Base-by-base conservation (phyloP, 2,888 invertebrate genomes). In the Tineola bisselliella region DNA sequence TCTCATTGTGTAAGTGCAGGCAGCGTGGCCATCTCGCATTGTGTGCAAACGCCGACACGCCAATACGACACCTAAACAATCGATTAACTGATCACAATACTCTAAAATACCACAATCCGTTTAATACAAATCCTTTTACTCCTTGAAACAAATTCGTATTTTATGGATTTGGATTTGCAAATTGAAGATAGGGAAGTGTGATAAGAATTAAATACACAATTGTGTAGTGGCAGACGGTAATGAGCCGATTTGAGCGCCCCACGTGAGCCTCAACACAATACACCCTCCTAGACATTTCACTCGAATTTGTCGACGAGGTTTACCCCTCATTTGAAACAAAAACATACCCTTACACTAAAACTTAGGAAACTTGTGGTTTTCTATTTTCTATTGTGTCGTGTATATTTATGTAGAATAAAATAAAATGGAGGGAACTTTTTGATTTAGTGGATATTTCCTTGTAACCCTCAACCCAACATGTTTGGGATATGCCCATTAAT, bases 211-310 rank as follows among this genome's bases (percentile, higher is more conserved):
- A 25, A 33, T 19, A 52, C 54, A 77, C 73, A 81, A 76, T 75
- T 74, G 72, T 74, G 71, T 70, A 68, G 71, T 70, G 69, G 73
- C 72, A 66, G 68, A 70, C 70, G 71, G 71, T 73, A 77, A 76
- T 76, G 75, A 75, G 75, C 72, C 76, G 77, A 76, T 79, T 75
- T 76, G 70, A 73, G 72, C 76, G 70, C 77, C 76, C 77, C 74
- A 75, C 74, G 43, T 30, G 30, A 38, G 25, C 57, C 33, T 56
- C 64, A 62, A 65, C 64, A 69, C 81, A 81, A 83, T 79, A 70
- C 71, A 73, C 71, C 71, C 70, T 64, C 65, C 70, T 72, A 72
- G 58, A 15, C 58, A 25, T 54, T 58, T 31, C 58, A 58, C 58
- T 58, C 58, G 58, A 58, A 19, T 8, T 8, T 17, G 48, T 48